Percentiles rank a stretch among this genome's conserved stretches.
Evolutionary conservation across 2,888 invertebrate genomes (phyloP).

Genomic region (Lasioglossum marginatum): DNA sequence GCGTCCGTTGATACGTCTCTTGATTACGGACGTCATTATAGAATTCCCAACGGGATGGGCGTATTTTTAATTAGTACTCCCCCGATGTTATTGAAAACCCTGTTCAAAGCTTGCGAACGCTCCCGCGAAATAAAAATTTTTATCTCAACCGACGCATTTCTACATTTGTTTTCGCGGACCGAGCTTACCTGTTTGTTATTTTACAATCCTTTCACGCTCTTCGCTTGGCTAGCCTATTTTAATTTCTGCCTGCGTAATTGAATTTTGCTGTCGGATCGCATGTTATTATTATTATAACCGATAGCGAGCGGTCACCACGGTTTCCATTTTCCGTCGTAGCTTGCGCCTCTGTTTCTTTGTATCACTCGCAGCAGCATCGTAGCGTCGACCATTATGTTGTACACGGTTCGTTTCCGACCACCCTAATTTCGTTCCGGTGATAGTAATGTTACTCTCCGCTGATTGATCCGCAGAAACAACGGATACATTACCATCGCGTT

Average conservation of each 20-base stretch:
- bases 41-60: not conserved
- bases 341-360: not conserved
- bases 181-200: not conserved
- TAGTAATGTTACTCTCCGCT: conserved; percentile 13
- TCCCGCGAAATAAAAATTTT: not conserved
- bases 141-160: not conserved
- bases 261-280: not conserved
- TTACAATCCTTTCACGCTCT: not conserved
- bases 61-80: not conserved
- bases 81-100: not conserved
- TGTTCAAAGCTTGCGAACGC: not conserved
- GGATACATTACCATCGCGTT: conserved; percentile 14
- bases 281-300: not conserved
- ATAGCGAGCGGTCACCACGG: not conserved
- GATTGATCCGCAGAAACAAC: conserved; percentile 21
- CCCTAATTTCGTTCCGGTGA: conserved; percentile 23
- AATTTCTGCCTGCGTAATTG: not conserved
- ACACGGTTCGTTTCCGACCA: conserved; percentile 14
- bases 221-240: not conserved
- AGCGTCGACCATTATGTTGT: not conserved
- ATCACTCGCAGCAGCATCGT: not conserved
- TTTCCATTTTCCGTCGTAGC: not conserved
- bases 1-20: not conserved
- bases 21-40: not conserved
- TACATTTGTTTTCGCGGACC: not conserved